phyloP scores from a whole-genome alignment of 2,797 vertebrate species.

The Tangara arthus region DNA sequence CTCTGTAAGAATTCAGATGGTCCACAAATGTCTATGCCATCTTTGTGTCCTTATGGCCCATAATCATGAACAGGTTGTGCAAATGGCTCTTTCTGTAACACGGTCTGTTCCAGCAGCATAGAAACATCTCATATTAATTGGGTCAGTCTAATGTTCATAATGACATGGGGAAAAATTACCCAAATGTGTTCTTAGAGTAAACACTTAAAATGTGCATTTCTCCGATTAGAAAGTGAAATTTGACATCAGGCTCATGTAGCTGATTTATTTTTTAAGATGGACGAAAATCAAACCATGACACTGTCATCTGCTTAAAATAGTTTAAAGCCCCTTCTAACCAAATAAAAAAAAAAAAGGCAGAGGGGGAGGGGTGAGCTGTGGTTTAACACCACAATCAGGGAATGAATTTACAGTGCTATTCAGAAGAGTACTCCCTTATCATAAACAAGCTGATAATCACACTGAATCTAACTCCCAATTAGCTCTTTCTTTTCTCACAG shows the following conservation, averaged over 20 bases:
- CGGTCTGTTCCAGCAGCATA: conserved; percentile 81
- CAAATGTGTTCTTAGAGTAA: conserved; percentile 87
- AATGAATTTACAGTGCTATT: conserved; percentile 78
- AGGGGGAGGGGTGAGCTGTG: conserved; percentile 18
- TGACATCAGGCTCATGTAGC: conserved; percentile 69
- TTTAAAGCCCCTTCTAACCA: conserved; percentile 65
- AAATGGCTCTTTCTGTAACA: conserved; percentile 80
- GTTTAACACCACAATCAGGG: conserved; percentile 71
- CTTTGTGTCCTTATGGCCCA: conserved; percentile 86
- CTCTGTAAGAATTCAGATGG: conserved; percentile 80
- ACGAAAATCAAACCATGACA: conserved; percentile 70
- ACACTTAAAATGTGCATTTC: conserved; percentile 85
- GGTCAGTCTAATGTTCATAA: conserved; percentile 88
- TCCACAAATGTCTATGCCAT: conserved; percentile 80
- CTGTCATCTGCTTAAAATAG: conserved; percentile 71
- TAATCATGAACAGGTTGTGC: conserved; percentile 88
- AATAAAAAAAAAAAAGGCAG: background rate
- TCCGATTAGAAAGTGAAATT: conserved; percentile 78
- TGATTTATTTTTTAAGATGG: conserved; percentile 73
- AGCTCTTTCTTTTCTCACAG: conserved; percentile 66
- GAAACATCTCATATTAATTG: conserved; percentile 85
- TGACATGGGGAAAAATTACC: conserved; percentile 88
- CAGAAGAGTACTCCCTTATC: conserved; percentile 76
- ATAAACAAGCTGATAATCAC: conserved; percentile 81
- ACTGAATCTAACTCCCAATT: conserved; percentile 78